Evolutionary conservation across 2,113 vertebrate genomes (phyloP), one percentile per base, ranked within the genome.

Genomic region (Anolis carolinensis): DNA sequence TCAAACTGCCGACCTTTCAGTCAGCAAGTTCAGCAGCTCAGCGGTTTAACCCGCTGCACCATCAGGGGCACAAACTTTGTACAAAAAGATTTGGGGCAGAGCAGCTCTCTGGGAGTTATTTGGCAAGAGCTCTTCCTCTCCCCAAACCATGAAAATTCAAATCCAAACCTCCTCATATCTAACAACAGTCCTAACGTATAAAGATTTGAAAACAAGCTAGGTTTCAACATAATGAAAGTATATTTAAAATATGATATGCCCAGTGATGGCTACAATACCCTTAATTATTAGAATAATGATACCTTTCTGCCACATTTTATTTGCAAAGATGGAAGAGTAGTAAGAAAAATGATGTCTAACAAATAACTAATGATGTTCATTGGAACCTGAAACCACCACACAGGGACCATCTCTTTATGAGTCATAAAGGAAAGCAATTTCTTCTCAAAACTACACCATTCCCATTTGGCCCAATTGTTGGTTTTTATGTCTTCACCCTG

Each of bases 391-490:
- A 4, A 52, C 39, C 39, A 44, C 39, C 39, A 44, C 39, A 44
- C 70, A 21, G 25, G 16, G 34, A 30, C 3, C 0, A 1, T 0
- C 0, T 77, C 48, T 77, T 1, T 11, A 0, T 44, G 39, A 44
- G 55, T 48, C 0, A 55, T 0, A 0, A 90, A 25, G 86, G 44
- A 79, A 0, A 30, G 1, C 25, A n/a, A 2, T 16, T 80, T 2
- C 32, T 79, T 2, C 8, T 2, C 18, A 87, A 70, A 76, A 87
- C 50, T 50, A 14, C 0, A 0, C 1, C 13, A 23, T 6, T 36
- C 67, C 81, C 14, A 50, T 74, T 76, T 80, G 55, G 44, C 6
- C 30, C 32, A 6, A 13, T 2, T 63, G 55, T 30, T 20, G 10
- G 20, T n/a, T 18, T 50, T n/a, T 23, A 16, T 36, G 32, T 72